phyloP scores from a whole-genome alignment of 2,113 vertebrate species.

The Gallinago paraguaiae region DNA sequence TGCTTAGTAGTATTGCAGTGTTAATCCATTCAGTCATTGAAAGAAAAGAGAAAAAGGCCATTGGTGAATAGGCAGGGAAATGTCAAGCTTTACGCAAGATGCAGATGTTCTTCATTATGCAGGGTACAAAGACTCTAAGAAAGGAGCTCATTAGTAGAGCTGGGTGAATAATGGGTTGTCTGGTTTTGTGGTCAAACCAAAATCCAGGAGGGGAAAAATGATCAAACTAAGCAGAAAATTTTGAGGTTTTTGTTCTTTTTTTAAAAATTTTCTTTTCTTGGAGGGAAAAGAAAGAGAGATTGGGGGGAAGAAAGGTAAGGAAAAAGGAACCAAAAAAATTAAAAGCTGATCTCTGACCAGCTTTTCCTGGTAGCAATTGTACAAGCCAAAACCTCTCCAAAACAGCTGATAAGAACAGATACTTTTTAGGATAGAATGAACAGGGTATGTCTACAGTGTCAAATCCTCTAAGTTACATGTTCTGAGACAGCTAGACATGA shows the following conservation, averaged over 20 bases:
- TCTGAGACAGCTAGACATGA: neutral
- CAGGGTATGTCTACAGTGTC: neutral
- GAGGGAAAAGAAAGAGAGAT: neutral
- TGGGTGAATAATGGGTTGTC: constrained; percentile 1
- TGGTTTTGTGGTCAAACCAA: neutral
- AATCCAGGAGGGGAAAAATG: neutral
- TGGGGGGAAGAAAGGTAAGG: neutral
- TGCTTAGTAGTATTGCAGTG: neutral
- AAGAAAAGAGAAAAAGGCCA: constrained; percentile 13
- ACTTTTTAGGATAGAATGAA: neutral
- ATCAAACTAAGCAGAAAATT: neutral
- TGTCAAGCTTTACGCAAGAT: constrained; percentile 15
- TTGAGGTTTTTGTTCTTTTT: neutral
- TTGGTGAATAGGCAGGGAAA: constrained; percentile 37
- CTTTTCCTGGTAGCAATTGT: neutral
- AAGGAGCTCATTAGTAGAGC: constrained; percentile 25
- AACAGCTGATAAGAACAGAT: neutral
- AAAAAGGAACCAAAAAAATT: neutral
- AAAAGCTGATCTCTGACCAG: neutral
- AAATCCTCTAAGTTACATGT: neutral
- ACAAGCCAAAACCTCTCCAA: neutral
- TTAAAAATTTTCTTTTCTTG: neutral
- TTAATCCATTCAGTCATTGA: neutral
- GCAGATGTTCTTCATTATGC: constrained; percentile 43
- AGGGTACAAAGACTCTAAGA: neutral